Evolutionary conservation across 2,797 vertebrate genomes (phyloP).

Genomic region (Tachyglossus aculeatus): DNA sequence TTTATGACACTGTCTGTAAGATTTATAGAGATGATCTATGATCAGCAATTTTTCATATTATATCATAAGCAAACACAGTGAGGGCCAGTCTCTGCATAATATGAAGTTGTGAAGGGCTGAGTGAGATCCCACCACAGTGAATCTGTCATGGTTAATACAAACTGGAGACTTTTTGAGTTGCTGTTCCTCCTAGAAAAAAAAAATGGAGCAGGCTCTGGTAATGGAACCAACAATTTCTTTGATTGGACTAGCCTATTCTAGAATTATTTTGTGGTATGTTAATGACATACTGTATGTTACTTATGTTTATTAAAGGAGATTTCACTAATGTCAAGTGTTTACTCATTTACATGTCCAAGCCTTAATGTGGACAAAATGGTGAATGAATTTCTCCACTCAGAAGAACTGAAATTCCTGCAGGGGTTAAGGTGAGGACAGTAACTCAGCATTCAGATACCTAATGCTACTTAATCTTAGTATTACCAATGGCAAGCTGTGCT

Average conservation of each 20-base stretch:
- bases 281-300: slow-evolving; percentile 52
- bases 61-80: slow-evolving; percentile 55
- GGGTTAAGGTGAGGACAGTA: background rate
- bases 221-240: slow-evolving; percentile 53
- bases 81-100: background rate
- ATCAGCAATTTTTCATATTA: slow-evolving; percentile 87
- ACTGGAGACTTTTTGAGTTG: rapidly evolving
- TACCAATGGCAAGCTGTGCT: background rate
- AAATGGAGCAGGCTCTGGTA: slow-evolving; percentile 23
- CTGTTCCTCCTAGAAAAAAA: slow-evolving; percentile 9
- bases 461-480: too few species aligned
- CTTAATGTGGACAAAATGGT: background rate
- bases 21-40: slow-evolving; percentile 88
- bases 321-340: slow-evolving; percentile 57
- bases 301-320: slow-evolving; percentile 60
- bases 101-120: slow-evolving; percentile 7
- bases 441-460: background rate
- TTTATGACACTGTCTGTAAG: slow-evolving; percentile 86
- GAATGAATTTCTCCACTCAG: slow-evolving; percentile 1
- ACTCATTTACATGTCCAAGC: slow-evolving; percentile 45
- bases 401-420: background rate
- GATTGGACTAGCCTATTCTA: slow-evolving; percentile 55
- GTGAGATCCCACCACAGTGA: background rate
- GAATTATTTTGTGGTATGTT: slow-evolving; percentile 53
- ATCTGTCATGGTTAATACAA: slow-evolving; percentile 4